phyloP scores from a whole-genome alignment of 2,888 invertebrate species.

The Drosophila villosipedis region DNA sequence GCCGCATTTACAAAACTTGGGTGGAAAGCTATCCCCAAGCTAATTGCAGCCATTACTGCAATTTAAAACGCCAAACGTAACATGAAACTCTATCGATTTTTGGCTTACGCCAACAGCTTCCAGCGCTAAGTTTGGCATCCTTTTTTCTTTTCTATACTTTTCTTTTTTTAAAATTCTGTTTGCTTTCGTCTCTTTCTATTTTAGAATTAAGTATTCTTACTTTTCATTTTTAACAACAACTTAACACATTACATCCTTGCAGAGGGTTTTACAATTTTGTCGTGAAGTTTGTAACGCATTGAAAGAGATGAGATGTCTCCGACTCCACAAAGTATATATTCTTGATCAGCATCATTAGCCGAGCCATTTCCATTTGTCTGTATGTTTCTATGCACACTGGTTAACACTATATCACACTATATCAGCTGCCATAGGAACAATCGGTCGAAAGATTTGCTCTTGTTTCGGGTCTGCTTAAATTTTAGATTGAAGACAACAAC shows the following conservation, averaged over 20 bases:
- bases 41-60: slow-evolving; percentile 61
- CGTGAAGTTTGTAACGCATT: neutral
- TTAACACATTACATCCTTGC: neutral
- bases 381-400: neutral
- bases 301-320: rapidly evolving
- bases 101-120: slow-evolving; percentile 29
- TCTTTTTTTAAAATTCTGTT: neutral
- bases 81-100: slow-evolving; percentile 53
- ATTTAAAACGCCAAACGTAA: slow-evolving; percentile 48
- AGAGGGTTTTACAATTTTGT: neutral
- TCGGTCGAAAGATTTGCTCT: too few relatives aligned
- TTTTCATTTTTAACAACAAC: neutral
- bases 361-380: neutral
- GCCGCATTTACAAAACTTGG: slow-evolving; percentile 61
- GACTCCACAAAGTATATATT: neutral
- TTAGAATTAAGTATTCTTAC: neutral
- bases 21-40: slow-evolving; percentile 49
- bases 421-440: too few relatives aligned
- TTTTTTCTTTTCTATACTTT: neutral
- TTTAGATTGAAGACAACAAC: neutral
- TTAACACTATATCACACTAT: too few relatives aligned
- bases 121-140: neutral
- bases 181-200: too few relatives aligned
- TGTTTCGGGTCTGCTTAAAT: too few relatives aligned
- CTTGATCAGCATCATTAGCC: neutral